Base-by-base conservation (phyloP, 2,113 vertebrate genomes). In the Silurus meridionalis region DNA sequence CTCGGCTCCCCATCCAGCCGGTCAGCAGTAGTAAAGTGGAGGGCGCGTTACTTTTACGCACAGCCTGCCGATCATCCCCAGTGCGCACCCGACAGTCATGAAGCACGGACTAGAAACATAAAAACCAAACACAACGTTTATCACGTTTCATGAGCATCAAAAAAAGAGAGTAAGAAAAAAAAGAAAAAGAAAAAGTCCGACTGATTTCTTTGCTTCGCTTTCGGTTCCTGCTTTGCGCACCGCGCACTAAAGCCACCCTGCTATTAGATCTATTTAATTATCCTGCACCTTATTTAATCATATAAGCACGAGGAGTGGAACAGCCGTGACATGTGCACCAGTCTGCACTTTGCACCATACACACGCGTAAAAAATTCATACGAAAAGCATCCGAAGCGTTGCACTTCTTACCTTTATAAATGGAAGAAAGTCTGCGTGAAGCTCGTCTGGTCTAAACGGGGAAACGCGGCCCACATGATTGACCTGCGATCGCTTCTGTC, bases 381-480 rank as follows among this genome's bases (percentile, higher is more conserved):
- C 72, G 67, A 86, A 90, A 90, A 90, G 89, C 87, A 90, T 91
- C 91, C 77, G 89, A 93, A 91, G 84, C 94, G 92, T 93, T 93
- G 92, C 84, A 94, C 95, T 95, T 94, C 96, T 97, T 97, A 97
- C 97, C 97, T 98, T 96, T 91, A 93, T 94, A 94, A 93, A 3
- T 85, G 90, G 94, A 94, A 94, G 94, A 93, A 93, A 94, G 8
- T 61, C 57, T 61, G 57, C 95, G 95, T 94, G 96, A 94, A 94
- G 95, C 91, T 95, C 96, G 95, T 97, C 78, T 60, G 46, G 96
- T 96, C 94, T 96, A 96, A 97, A 97, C 97, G 97, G 97, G 94
- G 96, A 98, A 95, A 95, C 96, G 96, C 96, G 97, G 69, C 97
- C 97, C 97, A 96, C 95, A 96, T 95, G 96, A 97, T 96, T 97